phyloP scores from a whole-genome alignment of 2,797 vertebrate species.

The Malacoctenus gilli region DNA sequence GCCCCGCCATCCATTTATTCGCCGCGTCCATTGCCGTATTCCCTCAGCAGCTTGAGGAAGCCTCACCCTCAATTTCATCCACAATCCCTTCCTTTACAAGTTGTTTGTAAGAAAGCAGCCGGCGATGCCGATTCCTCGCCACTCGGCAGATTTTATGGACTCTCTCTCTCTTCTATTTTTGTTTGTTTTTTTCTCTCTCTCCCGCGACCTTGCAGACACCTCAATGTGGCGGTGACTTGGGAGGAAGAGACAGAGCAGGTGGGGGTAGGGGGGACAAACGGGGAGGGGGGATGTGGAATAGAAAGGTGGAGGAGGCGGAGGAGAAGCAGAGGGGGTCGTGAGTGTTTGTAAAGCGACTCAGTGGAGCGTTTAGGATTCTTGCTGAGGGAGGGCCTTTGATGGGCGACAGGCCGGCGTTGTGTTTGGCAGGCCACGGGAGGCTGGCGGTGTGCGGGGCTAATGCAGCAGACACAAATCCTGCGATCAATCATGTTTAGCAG shows the following conservation, averaged over 20 bases:
- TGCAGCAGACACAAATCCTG: slow-evolving; percentile 57
- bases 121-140: slow-evolving; percentile 28
- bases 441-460: slow-evolving; percentile 45
- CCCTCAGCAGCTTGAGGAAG: slow-evolving; percentile 18
- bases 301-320: slow-evolving; percentile 4
- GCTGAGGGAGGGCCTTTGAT: slow-evolving; percentile 66
- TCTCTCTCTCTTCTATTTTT: slow-evolving; percentile 6
- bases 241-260: background rate
- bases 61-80: slow-evolving; percentile 47
- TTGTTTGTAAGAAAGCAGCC: slow-evolving; percentile 55
- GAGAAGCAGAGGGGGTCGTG: slow-evolving; percentile 4
- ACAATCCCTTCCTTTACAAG: slow-evolving; percentile 42
- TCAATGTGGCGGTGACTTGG: background rate
- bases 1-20: slow-evolving; percentile 18
- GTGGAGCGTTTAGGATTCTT: slow-evolving; percentile 55
- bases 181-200: slow-evolving; percentile 8
- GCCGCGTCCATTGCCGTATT: slow-evolving; percentile 22
- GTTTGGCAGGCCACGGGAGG: slow-evolving; percentile 57
- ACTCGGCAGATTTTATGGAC: slow-evolving; percentile 31
- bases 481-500: slow-evolving; percentile 72
- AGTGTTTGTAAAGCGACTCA: slow-evolving; percentile 47
- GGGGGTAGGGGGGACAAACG: background rate
- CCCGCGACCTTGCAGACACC: slow-evolving; percentile 8
- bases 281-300: background rate
- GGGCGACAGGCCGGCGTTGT: slow-evolving; percentile 34